Evolutionary conservation across 2,888 invertebrate genomes (phyloP), one percentile per base, ranked within the genome.

Genomic region (Camptogramma bilineatum): DNA sequence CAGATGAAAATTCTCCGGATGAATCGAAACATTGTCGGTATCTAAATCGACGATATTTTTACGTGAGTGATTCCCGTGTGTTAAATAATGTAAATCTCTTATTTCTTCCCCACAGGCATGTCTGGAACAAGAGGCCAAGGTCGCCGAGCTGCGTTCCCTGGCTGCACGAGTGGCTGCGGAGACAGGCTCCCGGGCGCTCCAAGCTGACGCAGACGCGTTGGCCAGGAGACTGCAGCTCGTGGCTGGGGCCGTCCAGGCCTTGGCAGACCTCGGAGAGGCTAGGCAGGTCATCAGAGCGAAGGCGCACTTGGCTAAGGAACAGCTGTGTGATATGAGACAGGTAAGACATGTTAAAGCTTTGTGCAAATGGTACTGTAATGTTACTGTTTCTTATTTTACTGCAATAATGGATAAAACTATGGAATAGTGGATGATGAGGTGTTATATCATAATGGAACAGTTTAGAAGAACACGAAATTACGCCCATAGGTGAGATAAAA

Each of bases 81-180:
- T n/a, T n/a, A n/a, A n/a, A n/a, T n/a, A n/a, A n/a, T n/a, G n/a
- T n/a, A n/a, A n/a, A n/a, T n/a, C 9, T 31, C 31, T 13, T 13
- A 39, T 8, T 28, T 13, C 13, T 13, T 13, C 10, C 34, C 34
- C 13, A 18, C 87, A 97, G 97, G 95, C 96, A 85, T 97, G 96
- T 82, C 95, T 96, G 80, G 96, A 97, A 82, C 94, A 97, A 83
- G 95, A 95, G 69, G 94, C 94, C 28, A 95, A 97, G 73, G 95
- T 96, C 66, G 95, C 95, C 21, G 96, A 97, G 79, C 93, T 97
- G 21, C 95, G 95, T 2, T 95, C 95, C 16, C 94, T 97, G 64
- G 97, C 97, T 1, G 95, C 96, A 0, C 95, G 96, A 73, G 97
- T 97, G 60, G 96, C 97, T 0, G 94, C 95, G 21, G 96, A 96